Base-by-base conservation (phyloP, 2,797 vertebrate species). In the Tachyglossus aculeatus region DNA sequence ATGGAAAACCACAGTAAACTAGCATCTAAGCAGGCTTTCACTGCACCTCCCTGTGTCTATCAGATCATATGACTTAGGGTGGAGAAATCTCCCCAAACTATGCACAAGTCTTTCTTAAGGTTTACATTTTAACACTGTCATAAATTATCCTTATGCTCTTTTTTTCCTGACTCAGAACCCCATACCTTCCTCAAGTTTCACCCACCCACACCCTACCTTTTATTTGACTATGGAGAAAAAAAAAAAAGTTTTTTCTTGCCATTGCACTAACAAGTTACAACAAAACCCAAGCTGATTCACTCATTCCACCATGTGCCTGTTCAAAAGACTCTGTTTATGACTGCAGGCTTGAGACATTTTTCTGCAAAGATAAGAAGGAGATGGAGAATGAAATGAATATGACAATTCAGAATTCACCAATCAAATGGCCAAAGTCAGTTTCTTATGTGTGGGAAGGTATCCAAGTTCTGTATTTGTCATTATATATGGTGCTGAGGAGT, bases 161-260 rank as follows among this genome's bases (percentile, higher is more conserved):
- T n/a, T 43, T 37, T 37, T 56, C 53, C 69, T 76, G 66, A 73
- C 22, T 82, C 71, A 77, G 67, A 56, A 7, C 33, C 27, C 19
- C 56, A 45, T 60, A 45, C 21, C 27, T 21, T 29, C 67, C 44
- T 33, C 19, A 37, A 19, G 67, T 81, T 83, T 74, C 60, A 52
- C 58, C 60, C 63, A 71, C 39, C 41, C 56, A 74, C 65, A 69
- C 21, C 1, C 64, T 34, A 38, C 39, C 55, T 76, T 18, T 60
- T 9, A 66, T 34, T 51, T 34, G 39, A 67, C 21, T 71, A 24
- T 6, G 19, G 2, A 1, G 0, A 0, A 2, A 4, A 15, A 71
- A 57, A 58, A 52, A 50, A 27, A 34, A 12, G 34, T 63, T 74
- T 74, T 67, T 25, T 52, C 31, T 32, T 48, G 22, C 43, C 9